Evolutionary conservation across 2,888 invertebrate species (phyloP), one percentile per base, ranked within the genome.

Genomic region (Trissonchulus sp.): DNA sequence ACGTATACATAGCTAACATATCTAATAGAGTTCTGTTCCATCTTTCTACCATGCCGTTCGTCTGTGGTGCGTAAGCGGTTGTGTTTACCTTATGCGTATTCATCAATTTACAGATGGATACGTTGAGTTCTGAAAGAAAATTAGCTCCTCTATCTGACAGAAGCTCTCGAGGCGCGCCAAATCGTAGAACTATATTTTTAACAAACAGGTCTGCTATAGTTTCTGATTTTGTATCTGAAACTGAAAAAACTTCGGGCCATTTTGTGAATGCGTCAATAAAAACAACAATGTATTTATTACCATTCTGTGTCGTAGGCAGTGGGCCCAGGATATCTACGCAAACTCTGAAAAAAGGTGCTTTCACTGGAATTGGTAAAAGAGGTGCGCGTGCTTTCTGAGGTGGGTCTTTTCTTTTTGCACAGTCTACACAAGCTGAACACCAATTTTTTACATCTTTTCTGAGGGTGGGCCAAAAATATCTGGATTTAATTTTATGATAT

Each of bases 21-120:
- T 71, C 68, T 3, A 68, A 63, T 28, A 80, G 68, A 1, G 81
- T 81, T 35, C 78, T 65, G 73, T 81, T 80, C 60, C 78, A 79
- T 18, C 79, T 23, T 73, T 80, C 80, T 18, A 77, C 76, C 35
- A 73, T 28, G 8, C 79, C 81, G 77, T 81, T 78, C 1, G 76
- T 63, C 38, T 73, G 71, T 3, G 74, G 71, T n/a, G n/a, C n/a
- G n/a, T n/a, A 72, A 76, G 74, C 38, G 77, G 78, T 0, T 77
- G 75, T 0, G 77, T 74, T 1, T 74, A 78, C 23, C 63, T 73
- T 18, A 37, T 35, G n/a, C 72, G 74, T 18, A 0, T 76, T 33
- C 30, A 79, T 37, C 77, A 75, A 35, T 36, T 75, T 37, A 34
- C 75, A 76, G 0, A 79, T 68, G 3, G 23, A 2, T 48, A 65